These are phyloP conservation scores for Pantherophis vulpinus DNA, from an alignment of 2,797 vertebrate species.

Conservation along the genomic window DNA sequence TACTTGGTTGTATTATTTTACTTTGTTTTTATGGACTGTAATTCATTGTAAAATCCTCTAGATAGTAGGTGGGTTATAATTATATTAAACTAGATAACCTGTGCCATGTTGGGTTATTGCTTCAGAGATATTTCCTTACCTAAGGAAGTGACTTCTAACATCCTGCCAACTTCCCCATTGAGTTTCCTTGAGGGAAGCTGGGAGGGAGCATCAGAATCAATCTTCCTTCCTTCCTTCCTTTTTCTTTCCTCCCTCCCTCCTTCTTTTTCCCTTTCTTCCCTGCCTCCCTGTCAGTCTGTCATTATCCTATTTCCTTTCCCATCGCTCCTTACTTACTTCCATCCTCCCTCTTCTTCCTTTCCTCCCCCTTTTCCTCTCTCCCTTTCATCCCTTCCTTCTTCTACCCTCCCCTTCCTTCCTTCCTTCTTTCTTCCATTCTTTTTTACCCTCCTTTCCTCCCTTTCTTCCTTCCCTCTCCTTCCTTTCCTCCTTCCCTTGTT, in stretches of 20 bases:
- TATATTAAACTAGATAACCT: neutral
- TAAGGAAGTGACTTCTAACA: no score
- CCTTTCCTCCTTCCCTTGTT: no score
- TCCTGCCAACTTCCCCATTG: no score
- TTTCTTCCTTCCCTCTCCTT: no score
- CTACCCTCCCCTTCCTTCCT: no score
- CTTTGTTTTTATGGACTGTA: neutral
- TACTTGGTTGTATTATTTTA: neutral
- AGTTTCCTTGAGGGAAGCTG: no score
- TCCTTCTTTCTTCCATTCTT: neutral
- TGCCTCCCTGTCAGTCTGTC: neutral
- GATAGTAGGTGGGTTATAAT: neutral
- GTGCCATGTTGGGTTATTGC: no score
- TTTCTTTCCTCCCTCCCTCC: neutral
- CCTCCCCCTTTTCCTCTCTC: neutral
- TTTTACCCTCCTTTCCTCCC: no score
- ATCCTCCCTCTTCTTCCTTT: neutral
- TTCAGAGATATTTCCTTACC: no score
- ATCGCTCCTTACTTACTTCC: neutral
- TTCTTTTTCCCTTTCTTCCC: neutral
- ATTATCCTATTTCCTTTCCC: neutral
- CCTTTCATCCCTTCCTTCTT: neutral
- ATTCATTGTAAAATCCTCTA: neutral
- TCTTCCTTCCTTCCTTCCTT: neutral
- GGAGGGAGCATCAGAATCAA: neutral